Conservation (phyloP, 37 sponge, comb jelly and placozoan species). For the Dysidea cf. avara region DNA sequence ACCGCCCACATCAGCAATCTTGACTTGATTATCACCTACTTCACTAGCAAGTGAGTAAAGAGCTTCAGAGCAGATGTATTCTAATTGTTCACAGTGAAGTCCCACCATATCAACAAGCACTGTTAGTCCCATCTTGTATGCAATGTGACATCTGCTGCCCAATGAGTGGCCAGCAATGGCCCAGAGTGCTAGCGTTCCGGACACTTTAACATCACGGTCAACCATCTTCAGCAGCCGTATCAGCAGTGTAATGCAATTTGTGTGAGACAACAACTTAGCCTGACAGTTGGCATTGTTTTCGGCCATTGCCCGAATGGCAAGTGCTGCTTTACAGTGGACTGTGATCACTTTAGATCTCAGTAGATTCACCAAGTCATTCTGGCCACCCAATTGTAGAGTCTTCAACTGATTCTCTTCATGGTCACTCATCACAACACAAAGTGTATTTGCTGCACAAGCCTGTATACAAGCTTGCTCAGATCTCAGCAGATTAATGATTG, state of each 20-base stretch:
- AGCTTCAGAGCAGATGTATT: conserved; percentile 78
- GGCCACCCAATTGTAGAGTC: conserved; percentile 26
- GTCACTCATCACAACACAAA: conserved; percentile 37
- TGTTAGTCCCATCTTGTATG: conserved; percentile 72
- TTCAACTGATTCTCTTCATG: conserved; percentile 46
- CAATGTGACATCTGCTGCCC: conserved; percentile 60
- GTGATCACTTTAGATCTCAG: conserved; percentile 43
- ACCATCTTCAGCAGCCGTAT: conserved; percentile 68
- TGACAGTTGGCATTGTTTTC: conserved; percentile 53
- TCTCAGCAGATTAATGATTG: conserved; percentile 30
- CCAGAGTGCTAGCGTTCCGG: conserved; percentile 79
- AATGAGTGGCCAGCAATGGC: conserved; percentile 72
- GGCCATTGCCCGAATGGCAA: conserved; percentile 62
- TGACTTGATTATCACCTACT: conserved; percentile 55
- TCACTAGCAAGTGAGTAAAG: conserved; percentile 70
- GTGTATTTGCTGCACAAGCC: no score
- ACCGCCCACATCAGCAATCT: conserved; percentile 59
- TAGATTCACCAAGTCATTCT: conserved; percentile 43
- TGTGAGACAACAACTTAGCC: conserved; percentile 21
- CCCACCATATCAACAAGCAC: conserved; percentile 71
- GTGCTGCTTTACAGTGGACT: conserved; percentile 71
- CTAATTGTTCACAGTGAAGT: conserved; percentile 52
- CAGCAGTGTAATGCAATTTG: conserved; percentile 43
- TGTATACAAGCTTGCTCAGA: conserved; percentile 28
- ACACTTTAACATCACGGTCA: conserved; percentile 62